Conservation (phyloP, 2,888 invertebrate species). For the Eristalis arbustorum region DNA sequence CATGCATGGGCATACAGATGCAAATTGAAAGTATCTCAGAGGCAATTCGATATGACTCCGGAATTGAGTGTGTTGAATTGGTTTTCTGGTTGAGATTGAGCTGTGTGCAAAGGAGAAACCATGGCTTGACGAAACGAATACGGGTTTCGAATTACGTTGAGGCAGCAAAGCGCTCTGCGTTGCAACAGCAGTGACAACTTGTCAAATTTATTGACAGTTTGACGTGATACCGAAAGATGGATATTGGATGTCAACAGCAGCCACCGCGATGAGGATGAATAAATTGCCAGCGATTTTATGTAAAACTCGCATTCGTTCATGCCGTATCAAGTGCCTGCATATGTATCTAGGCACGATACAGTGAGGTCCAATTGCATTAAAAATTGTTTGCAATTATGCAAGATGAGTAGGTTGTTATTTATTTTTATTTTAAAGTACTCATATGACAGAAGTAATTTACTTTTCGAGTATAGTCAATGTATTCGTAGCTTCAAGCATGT, state of each 20-base stretch:
- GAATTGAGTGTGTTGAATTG: constrained; percentile 55
- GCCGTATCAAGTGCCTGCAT: not conserved
- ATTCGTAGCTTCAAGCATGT: too few species aligned
- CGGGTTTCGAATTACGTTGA: constrained; percentile 57
- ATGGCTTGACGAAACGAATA: constrained; percentile 46
- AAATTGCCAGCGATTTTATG: not conserved
- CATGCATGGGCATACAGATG: constrained; percentile 30
- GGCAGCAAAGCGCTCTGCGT: constrained; percentile 27
- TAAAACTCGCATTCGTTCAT: not conserved
- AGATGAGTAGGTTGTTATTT: not conserved
- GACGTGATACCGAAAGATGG: constrained; percentile 53
- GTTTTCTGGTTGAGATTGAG: constrained; percentile 39
- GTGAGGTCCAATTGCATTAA: not conserved
- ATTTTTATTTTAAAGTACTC: too few species aligned
- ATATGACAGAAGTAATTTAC: too few species aligned
- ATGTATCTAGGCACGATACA: not conserved
- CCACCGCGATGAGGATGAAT: not conserved
- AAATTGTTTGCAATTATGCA: not conserved
- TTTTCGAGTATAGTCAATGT: too few species aligned
- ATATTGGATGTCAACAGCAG: constrained; percentile 51
- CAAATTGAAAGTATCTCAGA: constrained; percentile 57
- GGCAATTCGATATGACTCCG: constrained; percentile 59
- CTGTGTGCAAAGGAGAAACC: constrained; percentile 18
- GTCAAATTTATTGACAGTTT: constrained; percentile 66
- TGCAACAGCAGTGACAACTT: constrained; percentile 63